Conservation (phyloP, 2,888 invertebrate species). For the Yponomeuta sedellus region DNA sequence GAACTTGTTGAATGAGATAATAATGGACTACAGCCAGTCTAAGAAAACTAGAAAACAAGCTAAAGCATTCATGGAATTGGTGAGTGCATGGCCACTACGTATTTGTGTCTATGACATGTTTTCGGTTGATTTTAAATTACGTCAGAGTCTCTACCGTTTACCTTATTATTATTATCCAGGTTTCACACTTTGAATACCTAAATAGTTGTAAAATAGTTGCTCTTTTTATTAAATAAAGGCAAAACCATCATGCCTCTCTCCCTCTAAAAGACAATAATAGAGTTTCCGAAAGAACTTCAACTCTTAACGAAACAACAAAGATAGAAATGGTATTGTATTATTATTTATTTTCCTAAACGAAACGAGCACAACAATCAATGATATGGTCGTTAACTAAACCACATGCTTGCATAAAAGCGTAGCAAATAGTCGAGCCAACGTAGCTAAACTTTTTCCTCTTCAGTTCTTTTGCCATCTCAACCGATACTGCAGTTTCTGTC, state of each 20-base stretch:
- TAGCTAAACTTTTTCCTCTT: constrained; percentile 57
- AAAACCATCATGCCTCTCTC: too few relatives aligned
- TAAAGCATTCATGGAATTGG: not conserved
- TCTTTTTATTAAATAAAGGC: not conserved
- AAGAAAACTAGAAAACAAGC: not conserved
- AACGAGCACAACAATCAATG: constrained; percentile 34
- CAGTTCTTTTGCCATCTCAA: constrained; percentile 44
- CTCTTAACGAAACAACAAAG: not conserved
- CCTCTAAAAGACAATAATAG: too few relatives aligned
- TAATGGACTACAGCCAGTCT: constrained; percentile 1
- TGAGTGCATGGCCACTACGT: not conserved
- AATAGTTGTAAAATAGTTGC: not conserved
- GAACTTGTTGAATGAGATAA: not conserved
- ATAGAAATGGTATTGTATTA: not conserved
- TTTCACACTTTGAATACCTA: not conserved
- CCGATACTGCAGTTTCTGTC: constrained; percentile 40
- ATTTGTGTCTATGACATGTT: not conserved
- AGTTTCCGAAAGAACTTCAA: too few relatives aligned
- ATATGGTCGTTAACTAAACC: constrained; percentile 63
- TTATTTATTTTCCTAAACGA: not conserved
- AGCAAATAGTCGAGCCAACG: constrained; percentile 59
- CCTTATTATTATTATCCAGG: not conserved
- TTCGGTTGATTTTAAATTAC: constrained; percentile 3
- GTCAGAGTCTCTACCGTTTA: not conserved
- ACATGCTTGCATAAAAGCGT: constrained; percentile 69